Base-by-base conservation (phyloP, 2,888 invertebrate species). In the Parthenolecanium corni region DNA sequence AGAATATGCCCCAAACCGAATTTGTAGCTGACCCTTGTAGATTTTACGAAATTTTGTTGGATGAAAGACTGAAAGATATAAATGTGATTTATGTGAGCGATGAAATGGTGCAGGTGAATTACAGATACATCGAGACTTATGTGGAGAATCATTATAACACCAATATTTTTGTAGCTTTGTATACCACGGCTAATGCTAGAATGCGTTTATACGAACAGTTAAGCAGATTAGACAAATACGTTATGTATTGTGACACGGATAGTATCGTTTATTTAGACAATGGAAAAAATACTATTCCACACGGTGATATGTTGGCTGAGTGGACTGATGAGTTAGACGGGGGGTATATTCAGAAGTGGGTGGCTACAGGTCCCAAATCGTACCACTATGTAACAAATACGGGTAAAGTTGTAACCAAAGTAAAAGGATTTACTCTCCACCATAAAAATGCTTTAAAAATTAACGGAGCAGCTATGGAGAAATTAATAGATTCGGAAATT, bases 1-100 rank as follows among this genome's bases (percentile, higher is more conserved):
- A n/a, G 52, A 68, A 68, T 64, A 61, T 64, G 57, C 18, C 36
- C 31, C 58, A 78, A 64, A 77, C 78, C 73, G 77, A 62, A 24
- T 62, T 20, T 38, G 40, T 62, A 2, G 52, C 38, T 12, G 40
- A 52, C 23, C 21, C n/a, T n/a, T n/a, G n/a, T n/a, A n/a, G n/a
- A n/a, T n/a, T n/a, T n/a, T n/a, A n/a, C n/a, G n/a, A n/a, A 24
- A 53, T 42, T 4, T 5, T 52, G 21, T 14, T 23, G 3, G 23
- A 24, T 16, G 56, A 56, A 42, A n/a, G 44, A 3, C 20, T 62
- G 12, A 62, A 16, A 62, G 38, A 49, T 52, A 20, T 62, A 6
- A 62, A 62, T 52, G 58, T 58, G 24, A 47, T 12, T 23, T 46
- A 21, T 47, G n/a, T 47, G 16, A 47, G 23, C 12, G 47, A 58